Percentiles rank a stretch among this genome's conserved stretches.
phyloP scores from a whole-genome alignment of 2,113 vertebrate genomes.

The Seriola quinqueradiata region DNA sequence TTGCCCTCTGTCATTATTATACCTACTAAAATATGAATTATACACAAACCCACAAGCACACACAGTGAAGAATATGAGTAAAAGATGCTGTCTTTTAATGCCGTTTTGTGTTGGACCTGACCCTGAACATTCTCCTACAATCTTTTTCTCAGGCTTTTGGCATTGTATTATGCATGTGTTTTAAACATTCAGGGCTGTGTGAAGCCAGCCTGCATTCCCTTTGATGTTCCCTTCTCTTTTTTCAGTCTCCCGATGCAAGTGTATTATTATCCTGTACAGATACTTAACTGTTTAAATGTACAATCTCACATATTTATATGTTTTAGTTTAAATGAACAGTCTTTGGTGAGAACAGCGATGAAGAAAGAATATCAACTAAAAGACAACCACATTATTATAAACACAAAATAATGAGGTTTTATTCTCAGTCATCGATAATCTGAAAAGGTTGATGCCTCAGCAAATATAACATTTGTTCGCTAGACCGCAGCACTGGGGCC shows the following conservation, averaged over 20 bases:
- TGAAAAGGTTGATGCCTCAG: not conserved
- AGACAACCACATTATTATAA: not conserved
- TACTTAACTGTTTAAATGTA: conserved; percentile 18
- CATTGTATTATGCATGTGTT: conserved; percentile 60
- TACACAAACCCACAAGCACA: conserved; percentile 1
- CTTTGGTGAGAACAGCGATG: not conserved
- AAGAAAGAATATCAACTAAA: not conserved
- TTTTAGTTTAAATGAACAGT: not conserved
- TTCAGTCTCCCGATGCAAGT: conserved; percentile 16
- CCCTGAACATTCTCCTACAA: conserved; percentile 50
- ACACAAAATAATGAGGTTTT: not conserved
- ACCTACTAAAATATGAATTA: not conserved
- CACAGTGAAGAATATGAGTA: conserved; percentile 4
- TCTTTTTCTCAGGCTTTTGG: conserved; percentile 43
- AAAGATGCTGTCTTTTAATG: conserved; percentile 38
- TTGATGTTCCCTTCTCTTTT: conserved; percentile 52
- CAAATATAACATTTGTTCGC: not conserved
- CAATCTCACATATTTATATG: not conserved
- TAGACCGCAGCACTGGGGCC: too few species aligned
- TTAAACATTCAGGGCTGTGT: conserved; percentile 55
- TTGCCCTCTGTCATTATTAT: not conserved
- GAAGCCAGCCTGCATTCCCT: conserved; percentile 42
- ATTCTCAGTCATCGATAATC: not conserved
- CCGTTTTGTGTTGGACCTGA: conserved; percentile 51
- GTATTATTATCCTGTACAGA: conserved; percentile 21